These are phyloP conservation scores for Rhegmatorhina hoffmannsi DNA, from an alignment of 2,113 vertebrate genomes.

Conservation along the genomic window DNA sequence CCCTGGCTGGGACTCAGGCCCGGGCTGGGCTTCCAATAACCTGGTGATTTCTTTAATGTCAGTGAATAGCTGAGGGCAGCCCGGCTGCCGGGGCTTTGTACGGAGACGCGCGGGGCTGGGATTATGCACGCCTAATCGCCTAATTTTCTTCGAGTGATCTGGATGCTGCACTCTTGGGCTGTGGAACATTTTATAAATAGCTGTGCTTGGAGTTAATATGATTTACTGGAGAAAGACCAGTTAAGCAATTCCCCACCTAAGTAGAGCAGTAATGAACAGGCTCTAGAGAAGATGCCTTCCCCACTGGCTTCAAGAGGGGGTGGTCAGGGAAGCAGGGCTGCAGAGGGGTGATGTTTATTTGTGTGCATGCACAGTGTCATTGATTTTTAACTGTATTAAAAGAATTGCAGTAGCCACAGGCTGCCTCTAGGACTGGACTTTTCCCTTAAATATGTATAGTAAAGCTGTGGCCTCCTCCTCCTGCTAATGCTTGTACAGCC, in stretches of 20 bases:
- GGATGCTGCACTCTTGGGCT: slow-evolving; percentile 54
- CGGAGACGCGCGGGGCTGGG: slow-evolving; percentile 16
- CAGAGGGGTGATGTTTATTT: slow-evolving; percentile 56
- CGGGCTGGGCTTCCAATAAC: not conserved
- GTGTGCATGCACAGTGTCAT: slow-evolving; percentile 29
- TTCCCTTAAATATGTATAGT: not conserved
- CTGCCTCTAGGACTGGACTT: slow-evolving; percentile 63
- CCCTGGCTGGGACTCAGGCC: not conserved
- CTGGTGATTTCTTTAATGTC: slow-evolving; percentile 10
- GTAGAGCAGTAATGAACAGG: slow-evolving; percentile 64
- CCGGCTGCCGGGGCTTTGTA: slow-evolving; percentile 31
- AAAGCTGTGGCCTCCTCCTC: not conserved
- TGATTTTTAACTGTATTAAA: slow-evolving; percentile 46
- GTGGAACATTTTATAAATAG: slow-evolving; percentile 65
- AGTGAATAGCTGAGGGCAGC: slow-evolving; percentile 50
- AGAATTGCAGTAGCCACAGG: slow-evolving; percentile 50
- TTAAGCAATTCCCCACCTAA: slow-evolving; percentile 66
- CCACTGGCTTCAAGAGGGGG: not conserved
- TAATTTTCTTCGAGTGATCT: slow-evolving; percentile 63
- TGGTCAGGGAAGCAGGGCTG: slow-evolving; percentile 33
- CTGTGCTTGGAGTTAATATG: slow-evolving; percentile 65
- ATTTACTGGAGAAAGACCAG: slow-evolving; percentile 66
- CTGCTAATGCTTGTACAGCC: not conserved
- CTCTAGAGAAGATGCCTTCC: slow-evolving; percentile 59
- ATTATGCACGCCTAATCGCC: slow-evolving; percentile 63